Evolutionary conservation across 2,113 vertebrate genomes (phyloP).

Genomic region (Microtus montanus): DNA sequence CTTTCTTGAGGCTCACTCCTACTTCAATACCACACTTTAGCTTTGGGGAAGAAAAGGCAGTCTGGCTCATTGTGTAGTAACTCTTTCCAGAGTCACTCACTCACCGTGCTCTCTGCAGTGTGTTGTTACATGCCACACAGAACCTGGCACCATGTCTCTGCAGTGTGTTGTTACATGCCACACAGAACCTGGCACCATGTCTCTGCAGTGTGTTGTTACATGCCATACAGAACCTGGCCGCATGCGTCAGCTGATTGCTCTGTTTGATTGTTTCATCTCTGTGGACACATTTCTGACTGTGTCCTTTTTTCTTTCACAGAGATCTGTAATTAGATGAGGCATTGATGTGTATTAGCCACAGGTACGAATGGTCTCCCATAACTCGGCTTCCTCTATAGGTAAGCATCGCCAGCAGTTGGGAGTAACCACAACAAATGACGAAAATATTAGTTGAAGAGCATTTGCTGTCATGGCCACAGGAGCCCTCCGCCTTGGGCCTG

Average conservation of each 20-base stretch:
- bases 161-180: background rate
- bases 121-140: background rate
- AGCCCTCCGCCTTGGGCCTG: background rate
- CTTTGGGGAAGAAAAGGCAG: background rate
- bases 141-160: background rate
- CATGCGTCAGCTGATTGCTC: background rate
- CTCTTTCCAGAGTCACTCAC: background rate
- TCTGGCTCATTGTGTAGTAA: background rate
- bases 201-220: background rate
- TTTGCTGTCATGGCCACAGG: background rate
- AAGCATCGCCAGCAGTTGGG: background rate
- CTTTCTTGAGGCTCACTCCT: background rate
- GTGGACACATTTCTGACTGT: conserved; percentile 4
- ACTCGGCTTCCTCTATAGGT: conserved; percentile 23
- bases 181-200: too few species aligned
- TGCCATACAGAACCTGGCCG: background rate
- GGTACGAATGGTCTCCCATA: conserved; percentile 44
- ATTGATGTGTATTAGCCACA: conserved; percentile 42
- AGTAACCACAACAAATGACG: background rate
- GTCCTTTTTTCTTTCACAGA: conserved; percentile 56
- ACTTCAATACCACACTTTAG: background rate
- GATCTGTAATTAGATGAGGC: conserved; percentile 66
- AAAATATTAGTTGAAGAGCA: conserved; percentile 15
- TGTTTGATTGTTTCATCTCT: conserved; percentile 54
- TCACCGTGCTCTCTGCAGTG: background rate